Evolutionary conservation across 2,113 vertebrate genomes (phyloP).

Genomic region (Triplophysa tibetana): DNA sequence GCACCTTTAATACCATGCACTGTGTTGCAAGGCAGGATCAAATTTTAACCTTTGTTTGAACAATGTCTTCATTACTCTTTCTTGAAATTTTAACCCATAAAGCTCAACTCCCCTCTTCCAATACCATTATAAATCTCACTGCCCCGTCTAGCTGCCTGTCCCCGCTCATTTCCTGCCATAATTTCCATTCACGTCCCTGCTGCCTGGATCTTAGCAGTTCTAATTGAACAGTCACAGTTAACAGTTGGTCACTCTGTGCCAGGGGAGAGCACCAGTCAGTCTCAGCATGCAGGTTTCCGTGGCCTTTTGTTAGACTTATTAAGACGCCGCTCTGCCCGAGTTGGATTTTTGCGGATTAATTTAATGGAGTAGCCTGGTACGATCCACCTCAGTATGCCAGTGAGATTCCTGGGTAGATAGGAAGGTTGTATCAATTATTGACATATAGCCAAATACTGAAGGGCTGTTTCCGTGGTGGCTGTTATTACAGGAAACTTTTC

Average conservation of each 20-base stretch:
- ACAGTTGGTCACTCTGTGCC: slow-evolving; percentile 26
- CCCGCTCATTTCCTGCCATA: slow-evolving; percentile 3
- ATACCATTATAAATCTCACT: neutral
- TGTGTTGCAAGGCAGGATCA: neutral
- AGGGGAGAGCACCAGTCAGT: slow-evolving; percentile 25
- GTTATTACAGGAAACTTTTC: neutral
- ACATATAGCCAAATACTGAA: slow-evolving; percentile 11
- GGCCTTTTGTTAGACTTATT: slow-evolving; percentile 51
- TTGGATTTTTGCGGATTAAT: slow-evolving; percentile 55
- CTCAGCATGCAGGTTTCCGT: slow-evolving; percentile 28
- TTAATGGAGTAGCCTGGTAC: slow-evolving; percentile 45
- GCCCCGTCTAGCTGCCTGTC: neutral
- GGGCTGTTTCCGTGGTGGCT: neutral
- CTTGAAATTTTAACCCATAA: neutral
- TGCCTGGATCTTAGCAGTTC: slow-evolving; percentile 20
- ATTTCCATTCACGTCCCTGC: slow-evolving; percentile 2
- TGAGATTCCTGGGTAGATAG: slow-evolving; percentile 27
- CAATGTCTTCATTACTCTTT: neutral
- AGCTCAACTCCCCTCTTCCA: neutral
- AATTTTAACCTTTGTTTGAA: neutral
- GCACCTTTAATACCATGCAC: too few species aligned
- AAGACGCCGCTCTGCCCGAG: slow-evolving; percentile 43
- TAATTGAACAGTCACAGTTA: slow-evolving; percentile 44
- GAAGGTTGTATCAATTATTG: slow-evolving; percentile 48
- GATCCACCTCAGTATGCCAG: slow-evolving; percentile 33